A percentile compares a stretch with the other conserved stretches of the same genome.
Evolutionary conservation across 1,140 invertebrate species (phyloP).

Genomic region (Holotrichia oblita): DNA sequence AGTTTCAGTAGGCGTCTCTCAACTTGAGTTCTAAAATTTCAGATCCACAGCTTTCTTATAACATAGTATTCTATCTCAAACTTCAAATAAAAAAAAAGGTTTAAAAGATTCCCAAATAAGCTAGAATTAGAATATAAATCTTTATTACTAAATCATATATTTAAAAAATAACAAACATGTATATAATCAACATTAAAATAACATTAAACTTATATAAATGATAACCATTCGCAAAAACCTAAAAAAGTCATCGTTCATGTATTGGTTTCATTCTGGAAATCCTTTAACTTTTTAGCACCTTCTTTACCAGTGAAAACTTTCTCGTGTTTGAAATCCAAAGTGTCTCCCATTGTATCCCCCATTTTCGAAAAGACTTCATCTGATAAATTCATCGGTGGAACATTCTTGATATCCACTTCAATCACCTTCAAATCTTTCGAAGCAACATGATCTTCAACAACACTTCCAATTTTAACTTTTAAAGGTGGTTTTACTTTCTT

Average conservation of each 20-base stretch:
- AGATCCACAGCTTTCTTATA: too few species aligned
- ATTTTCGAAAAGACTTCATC: conserved; percentile 60
- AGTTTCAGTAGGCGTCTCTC: neutral
- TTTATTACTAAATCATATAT: too few species aligned
- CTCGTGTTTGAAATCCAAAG: conserved; percentile 57
- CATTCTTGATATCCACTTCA: conserved; percentile 58
- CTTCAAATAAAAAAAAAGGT: too few species aligned
- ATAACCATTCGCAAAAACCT: neutral
- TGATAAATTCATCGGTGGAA: conserved; percentile 59
- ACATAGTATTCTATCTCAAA: too few species aligned
- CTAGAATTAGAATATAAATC: too few species aligned
- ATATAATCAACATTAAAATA: neutral
- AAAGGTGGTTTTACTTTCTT: neutral
- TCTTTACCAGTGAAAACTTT: conserved; percentile 58
- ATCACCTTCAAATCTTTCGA: conserved; percentile 56
- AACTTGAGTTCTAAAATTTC: too few species aligned
- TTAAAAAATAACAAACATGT: too few species aligned
- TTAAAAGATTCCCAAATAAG: too few species aligned
- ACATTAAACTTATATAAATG: conserved; percentile 14
- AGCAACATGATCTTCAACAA: conserved; percentile 59
- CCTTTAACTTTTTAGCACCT: conserved; percentile 54
- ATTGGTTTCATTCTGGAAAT: neutral
- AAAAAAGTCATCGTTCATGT: neutral
- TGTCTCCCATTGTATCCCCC: conserved; percentile 58
- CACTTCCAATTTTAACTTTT: conserved; percentile 54